These are phyloP conservation scores for Cliona cf. orientalis DNA, from an alignment of 37 sponge, comb jelly and placozoan species.

Conservation along the genomic window DNA sequence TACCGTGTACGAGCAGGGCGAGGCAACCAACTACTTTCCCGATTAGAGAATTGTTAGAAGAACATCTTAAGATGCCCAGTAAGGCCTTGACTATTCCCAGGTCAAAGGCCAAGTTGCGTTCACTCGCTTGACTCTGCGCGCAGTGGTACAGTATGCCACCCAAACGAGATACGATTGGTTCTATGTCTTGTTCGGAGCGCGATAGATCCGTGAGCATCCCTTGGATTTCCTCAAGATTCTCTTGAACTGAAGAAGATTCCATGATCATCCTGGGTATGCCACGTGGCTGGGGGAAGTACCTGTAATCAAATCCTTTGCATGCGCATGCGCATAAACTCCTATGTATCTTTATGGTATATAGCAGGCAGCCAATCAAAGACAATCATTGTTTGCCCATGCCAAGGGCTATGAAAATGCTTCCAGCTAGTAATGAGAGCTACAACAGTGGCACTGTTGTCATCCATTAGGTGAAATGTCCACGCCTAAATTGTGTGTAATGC, in stretches of 20 bases:
- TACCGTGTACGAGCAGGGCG: constrained; percentile 26
- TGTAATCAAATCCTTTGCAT: too few relatives aligned
- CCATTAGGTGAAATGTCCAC: too few relatives aligned
- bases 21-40: constrained; percentile 8
- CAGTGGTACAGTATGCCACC: background rate
- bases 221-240: background rate
- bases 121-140: background rate
- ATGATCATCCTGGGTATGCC: too few relatives aligned
- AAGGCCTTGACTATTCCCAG: constrained; percentile 21
- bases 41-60: background rate
- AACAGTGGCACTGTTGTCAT: too few relatives aligned
- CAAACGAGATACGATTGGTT: background rate
- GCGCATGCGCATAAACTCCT: too few relatives aligned
- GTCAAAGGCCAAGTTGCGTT: constrained; percentile 8
- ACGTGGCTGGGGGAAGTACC: too few relatives aligned
- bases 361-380: too few relatives aligned
- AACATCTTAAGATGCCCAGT: constrained; percentile 47
- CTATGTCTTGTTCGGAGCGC: constrained; percentile 1
- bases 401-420: too few relatives aligned
- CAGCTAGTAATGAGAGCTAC: too few relatives aligned
- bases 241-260: background rate
- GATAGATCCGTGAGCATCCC: constrained; percentile 14
- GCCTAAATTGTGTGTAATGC: too few relatives aligned
- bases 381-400: too few relatives aligned
- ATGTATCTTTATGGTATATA: too few relatives aligned